A percentile compares a stretch with the other conserved stretches of the same genome.
Conservation (phyloP, 2,113 vertebrate species). For the Nerophis ophidion region DNA sequence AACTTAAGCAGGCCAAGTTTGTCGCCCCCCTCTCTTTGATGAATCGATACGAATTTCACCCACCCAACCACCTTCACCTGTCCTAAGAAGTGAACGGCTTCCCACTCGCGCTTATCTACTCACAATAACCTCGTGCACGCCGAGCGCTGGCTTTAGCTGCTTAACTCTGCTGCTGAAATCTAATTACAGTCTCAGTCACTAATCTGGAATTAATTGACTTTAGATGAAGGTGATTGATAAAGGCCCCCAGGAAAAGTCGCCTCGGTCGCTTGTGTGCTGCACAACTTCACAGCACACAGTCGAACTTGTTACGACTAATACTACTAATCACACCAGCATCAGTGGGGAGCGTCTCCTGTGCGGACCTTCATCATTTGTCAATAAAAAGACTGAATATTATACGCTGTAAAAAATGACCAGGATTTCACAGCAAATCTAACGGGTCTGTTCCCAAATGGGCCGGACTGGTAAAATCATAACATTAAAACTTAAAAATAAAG, state of each 20-base stretch:
- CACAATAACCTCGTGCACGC: slow-evolving; percentile 35
- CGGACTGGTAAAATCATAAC: too few relatives aligned
- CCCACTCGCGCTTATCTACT: slow-evolving; percentile 43
- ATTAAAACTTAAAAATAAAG: too few relatives aligned
- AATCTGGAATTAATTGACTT: slow-evolving; percentile 65
- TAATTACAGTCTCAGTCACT: slow-evolving; percentile 58
- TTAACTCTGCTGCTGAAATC: slow-evolving; percentile 52
- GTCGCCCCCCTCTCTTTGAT: slow-evolving; percentile 77
- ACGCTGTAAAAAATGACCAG: too few relatives aligned
- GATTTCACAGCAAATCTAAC: too few relatives aligned
- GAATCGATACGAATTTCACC: slow-evolving; percentile 82
- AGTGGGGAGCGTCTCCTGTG: too few relatives aligned
- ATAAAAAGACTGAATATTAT: too few relatives aligned
- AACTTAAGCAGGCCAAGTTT: slow-evolving; percentile 83
- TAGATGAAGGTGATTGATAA: slow-evolving; percentile 66
- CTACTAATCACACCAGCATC: neutral
- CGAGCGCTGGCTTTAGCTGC: slow-evolving; percentile 35
- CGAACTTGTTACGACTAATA: slow-evolving; percentile 29
- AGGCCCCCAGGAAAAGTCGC: slow-evolving; percentile 50
- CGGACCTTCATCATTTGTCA: too few relatives aligned
- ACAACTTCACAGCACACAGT: slow-evolving; percentile 28
- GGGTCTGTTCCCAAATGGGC: too few relatives aligned
- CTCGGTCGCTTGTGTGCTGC: slow-evolving; percentile 43
- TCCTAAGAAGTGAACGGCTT: slow-evolving; percentile 39
- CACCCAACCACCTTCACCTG: slow-evolving; percentile 57